A percentile compares a stretch with the other conserved stretches of the same genome.
Conservation (phyloP, 2,888 invertebrate genomes). For the Lissonota sp. region DNA sequence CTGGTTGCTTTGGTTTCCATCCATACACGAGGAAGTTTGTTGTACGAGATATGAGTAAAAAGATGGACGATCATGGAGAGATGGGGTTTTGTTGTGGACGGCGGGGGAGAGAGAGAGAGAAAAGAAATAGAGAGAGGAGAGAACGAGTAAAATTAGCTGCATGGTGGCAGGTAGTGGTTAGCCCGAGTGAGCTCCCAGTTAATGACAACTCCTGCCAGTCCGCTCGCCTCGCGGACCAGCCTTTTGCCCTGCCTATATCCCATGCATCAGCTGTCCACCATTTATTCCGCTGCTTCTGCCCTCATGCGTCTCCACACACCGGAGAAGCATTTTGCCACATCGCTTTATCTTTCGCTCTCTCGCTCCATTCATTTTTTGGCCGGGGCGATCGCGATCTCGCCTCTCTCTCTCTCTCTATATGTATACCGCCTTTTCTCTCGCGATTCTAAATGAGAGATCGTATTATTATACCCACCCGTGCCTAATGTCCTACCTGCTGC, state of each 20-base stretch:
- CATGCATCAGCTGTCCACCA: conserved; percentile 75
- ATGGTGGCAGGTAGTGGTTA: conserved; percentile 83
- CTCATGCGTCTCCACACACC: conserved; percentile 32
- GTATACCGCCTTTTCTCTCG: conserved; percentile 37
- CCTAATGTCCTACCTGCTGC: conserved; percentile 31
- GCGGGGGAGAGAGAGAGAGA: conserved; percentile 41
- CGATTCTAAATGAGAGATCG: conserved; percentile 55
- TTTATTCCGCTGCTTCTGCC: conserved; percentile 60
- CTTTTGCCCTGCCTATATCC: conserved; percentile 73
- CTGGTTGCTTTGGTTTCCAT: conserved; percentile 76
- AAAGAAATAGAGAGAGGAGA: conserved; percentile 69
- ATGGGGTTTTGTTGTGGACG: neutral
- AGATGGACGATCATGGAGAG: conserved; percentile 1
- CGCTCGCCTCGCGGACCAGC: conserved; percentile 60
- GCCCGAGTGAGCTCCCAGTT: conserved; percentile 82
- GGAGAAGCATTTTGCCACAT: conserved; percentile 56
- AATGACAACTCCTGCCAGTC: conserved; percentile 81
- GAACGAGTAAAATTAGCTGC: conserved; percentile 80
- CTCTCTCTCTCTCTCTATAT: conserved; percentile 1
- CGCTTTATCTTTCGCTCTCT: conserved; percentile 1
- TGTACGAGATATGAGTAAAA: neutral
- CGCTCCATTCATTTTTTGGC: conserved; percentile 23
- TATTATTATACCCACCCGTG: conserved; percentile 33
- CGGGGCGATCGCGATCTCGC: conserved; percentile 44
- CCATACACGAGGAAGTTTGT: conserved; percentile 57